These are phyloP conservation scores for Elegia similella DNA, from an alignment of 2,888 invertebrate genomes.

Conservation along the genomic window DNA sequence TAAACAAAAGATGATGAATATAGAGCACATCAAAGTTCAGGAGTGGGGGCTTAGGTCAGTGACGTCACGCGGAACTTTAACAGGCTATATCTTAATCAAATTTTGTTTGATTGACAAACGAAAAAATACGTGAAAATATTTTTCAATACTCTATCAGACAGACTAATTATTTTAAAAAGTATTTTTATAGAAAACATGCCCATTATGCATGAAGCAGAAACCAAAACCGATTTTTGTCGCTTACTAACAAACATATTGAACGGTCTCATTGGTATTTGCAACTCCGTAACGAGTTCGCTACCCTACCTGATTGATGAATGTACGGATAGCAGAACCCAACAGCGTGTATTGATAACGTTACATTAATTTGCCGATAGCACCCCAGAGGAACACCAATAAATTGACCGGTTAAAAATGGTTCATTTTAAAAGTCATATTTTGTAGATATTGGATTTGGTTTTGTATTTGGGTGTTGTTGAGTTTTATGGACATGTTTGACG, in stretches of 20 bases:
- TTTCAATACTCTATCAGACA: too few relatives aligned
- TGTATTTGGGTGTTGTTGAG: neutral
- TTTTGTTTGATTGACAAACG: too few relatives aligned
- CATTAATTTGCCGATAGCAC: constrained; percentile 53
- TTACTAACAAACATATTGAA: constrained; percentile 26
- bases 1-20: too few relatives aligned
- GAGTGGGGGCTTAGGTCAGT: too few relatives aligned
- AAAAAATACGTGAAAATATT: too few relatives aligned
- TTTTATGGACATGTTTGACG: constrained; percentile 35
- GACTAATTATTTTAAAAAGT: too few relatives aligned
- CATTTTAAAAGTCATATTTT: constrained; percentile 1
- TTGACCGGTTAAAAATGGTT: constrained; percentile 43
- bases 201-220: too few relatives aligned
- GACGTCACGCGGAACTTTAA: too few relatives aligned
- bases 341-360: constrained; percentile 59
- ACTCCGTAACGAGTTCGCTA: constrained; percentile 75
- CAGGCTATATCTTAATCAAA: too few relatives aligned
- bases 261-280: constrained; percentile 61
- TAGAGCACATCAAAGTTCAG: too few relatives aligned
- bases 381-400: constrained; percentile 8
- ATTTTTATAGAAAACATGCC: too few relatives aligned
- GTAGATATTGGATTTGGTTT: neutral
- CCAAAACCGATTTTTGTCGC: too few relatives aligned
- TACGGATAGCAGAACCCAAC: constrained; percentile 45
- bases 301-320: constrained; percentile 73